Conservation (phyloP, 2,888 invertebrate species). For the Deroplatys truncata region DNA sequence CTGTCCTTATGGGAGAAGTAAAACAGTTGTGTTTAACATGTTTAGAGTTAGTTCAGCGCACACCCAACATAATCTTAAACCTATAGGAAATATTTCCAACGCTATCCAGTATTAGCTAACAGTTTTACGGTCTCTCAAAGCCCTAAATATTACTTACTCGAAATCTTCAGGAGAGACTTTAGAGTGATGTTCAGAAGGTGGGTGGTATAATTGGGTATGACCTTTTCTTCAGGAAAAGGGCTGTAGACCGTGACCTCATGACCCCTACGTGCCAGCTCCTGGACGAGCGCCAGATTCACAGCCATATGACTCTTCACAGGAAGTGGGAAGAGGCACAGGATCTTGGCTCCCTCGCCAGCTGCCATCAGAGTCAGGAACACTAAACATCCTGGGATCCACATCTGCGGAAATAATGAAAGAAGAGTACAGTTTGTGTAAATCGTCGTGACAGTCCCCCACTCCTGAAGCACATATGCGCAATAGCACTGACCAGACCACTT, state of each 20-base stretch:
- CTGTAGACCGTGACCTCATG: constrained; percentile 42
- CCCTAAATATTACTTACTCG: neutral
- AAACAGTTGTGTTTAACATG: too few relatives aligned
- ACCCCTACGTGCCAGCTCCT: constrained; percentile 45
- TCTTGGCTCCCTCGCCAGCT: constrained; percentile 29
- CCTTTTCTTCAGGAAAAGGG: neutral
- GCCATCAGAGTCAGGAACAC: neutral
- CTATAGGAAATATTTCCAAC: too few relatives aligned
- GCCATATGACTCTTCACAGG: constrained; percentile 48
- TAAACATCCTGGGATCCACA: neutral
- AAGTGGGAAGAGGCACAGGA: constrained; percentile 47
- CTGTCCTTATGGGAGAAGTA: too few relatives aligned
- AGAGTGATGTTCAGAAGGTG: neutral
- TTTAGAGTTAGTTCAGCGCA: too few relatives aligned
- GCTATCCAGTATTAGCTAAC: too few relatives aligned
- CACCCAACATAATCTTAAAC: too few relatives aligned
- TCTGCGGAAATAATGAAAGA: neutral
- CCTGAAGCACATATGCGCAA: too few relatives aligned
- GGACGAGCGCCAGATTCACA: constrained; percentile 46
- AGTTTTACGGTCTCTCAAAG: neutral
- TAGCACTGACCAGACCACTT: too few relatives aligned
- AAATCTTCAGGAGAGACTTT: neutral
- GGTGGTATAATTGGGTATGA: neutral
- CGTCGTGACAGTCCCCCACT: too few relatives aligned
- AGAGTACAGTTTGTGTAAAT: too few relatives aligned